phyloP scores from a whole-genome alignment of 2,797 vertebrate genomes.

The Coregonus sp. region DNA sequence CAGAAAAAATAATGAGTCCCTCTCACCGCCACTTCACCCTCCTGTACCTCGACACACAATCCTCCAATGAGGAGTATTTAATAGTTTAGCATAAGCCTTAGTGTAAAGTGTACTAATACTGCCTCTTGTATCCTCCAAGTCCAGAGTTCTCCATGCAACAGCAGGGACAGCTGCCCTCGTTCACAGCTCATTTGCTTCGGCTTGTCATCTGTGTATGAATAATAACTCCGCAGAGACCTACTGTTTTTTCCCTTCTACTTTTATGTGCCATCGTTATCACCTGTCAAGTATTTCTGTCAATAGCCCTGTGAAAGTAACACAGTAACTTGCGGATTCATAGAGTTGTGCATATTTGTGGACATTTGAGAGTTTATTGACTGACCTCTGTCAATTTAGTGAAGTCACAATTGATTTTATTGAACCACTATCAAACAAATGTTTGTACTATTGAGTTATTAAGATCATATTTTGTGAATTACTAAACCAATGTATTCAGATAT shows the following conservation, averaged over 20 bases:
- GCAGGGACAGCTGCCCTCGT: constrained; percentile 19
- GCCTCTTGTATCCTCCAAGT: constrained; percentile 18
- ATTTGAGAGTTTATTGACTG: too few relatives aligned
- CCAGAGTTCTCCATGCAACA: constrained; percentile 12
- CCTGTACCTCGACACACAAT: not conserved
- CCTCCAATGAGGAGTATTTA: not conserved
- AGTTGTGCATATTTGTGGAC: too few relatives aligned
- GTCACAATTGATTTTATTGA: too few relatives aligned
- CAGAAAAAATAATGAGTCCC: not conserved
- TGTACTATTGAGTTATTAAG: too few relatives aligned
- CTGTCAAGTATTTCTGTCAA: not conserved
- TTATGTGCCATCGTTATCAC: constrained; percentile 23
- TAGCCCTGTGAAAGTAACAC: not conserved
- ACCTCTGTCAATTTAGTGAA: too few relatives aligned
- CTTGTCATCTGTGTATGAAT: constrained; percentile 29
- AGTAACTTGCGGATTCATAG: too few relatives aligned
- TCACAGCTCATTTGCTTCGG: constrained; percentile 30
- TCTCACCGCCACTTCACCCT: not conserved
- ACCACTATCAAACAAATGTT: too few relatives aligned
- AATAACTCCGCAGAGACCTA: constrained; percentile 11
- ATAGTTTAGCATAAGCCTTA: not conserved
- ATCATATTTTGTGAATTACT: too few relatives aligned
- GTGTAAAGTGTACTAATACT: not conserved
- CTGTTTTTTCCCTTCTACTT: constrained; percentile 23
- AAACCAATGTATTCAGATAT: too few relatives aligned